Conservation (phyloP, 2,888 invertebrate species). For the Cryptocheilus praepositus region DNA sequence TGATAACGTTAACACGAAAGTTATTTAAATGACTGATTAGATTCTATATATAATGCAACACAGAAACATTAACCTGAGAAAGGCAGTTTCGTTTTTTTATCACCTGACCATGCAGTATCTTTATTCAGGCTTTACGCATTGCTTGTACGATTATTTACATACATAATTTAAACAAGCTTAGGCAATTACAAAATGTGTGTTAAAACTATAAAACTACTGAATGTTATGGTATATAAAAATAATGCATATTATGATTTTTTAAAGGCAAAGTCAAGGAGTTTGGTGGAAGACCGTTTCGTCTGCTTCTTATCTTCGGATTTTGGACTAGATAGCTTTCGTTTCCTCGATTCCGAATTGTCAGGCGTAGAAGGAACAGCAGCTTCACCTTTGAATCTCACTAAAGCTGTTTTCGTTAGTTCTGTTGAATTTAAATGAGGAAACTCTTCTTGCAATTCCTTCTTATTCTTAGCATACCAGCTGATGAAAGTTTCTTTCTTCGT, state of each 20-base stretch:
- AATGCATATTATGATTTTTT: constrained; percentile 43
- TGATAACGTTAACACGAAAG: no score
- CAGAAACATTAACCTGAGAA: no score
- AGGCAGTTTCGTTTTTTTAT: no score
- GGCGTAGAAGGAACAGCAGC: constrained; percentile 23
- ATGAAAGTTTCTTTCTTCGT: constrained; percentile 77
- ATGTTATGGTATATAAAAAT: not conserved
- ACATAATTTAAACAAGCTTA: no score
- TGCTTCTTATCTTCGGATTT: constrained; percentile 45
- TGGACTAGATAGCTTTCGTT: constrained; percentile 60
- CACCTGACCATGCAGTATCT: no score
- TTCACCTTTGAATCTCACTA: constrained; percentile 76
- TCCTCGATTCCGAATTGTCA: constrained; percentile 52
- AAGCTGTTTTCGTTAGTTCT: constrained; percentile 78
- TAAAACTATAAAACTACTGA: not conserved
- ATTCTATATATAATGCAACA: no score
- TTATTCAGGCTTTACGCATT: no score
- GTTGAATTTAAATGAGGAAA: constrained; percentile 77
- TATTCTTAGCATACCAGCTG: constrained; percentile 80
- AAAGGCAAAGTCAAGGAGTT: constrained; percentile 60
- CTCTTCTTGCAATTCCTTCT: constrained; percentile 77
- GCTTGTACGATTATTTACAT: no score
- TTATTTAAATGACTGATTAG: no score
- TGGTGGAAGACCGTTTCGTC: constrained; percentile 56
- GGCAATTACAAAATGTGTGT: not conserved